phyloP scores from a whole-genome alignment of 1,140 invertebrate species.

The Microplitis demolitor region DNA sequence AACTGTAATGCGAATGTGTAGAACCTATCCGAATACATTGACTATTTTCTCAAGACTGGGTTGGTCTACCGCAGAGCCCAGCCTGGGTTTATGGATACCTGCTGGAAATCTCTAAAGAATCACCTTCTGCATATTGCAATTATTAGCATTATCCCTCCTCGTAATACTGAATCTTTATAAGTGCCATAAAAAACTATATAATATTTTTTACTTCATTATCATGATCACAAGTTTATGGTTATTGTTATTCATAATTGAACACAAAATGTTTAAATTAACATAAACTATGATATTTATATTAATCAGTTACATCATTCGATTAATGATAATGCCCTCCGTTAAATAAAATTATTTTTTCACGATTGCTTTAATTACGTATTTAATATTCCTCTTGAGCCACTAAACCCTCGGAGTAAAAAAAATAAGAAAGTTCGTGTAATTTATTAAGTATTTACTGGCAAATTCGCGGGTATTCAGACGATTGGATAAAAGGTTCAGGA shows the following conservation, averaged over 20 bases:
- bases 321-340: too few species aligned
- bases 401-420: neutral
- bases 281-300: too few species aligned
- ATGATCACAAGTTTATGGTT: too few species aligned
- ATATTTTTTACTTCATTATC: neutral
- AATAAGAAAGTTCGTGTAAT: too few species aligned
- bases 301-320: too few species aligned
- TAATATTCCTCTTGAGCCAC: too few species aligned
- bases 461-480: neutral
- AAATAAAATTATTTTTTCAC: too few species aligned
- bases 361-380: too few species aligned
- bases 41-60: neutral
- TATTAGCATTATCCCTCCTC: neutral
- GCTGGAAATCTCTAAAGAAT: neutral
- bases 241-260: too few species aligned
- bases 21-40: conserved; percentile 22
- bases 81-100: conserved; percentile 1
- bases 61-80: conserved; percentile 3
- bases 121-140: neutral
- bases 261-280: too few species aligned
- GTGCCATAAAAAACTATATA: neutral
- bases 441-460: too few species aligned
- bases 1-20: conserved; percentile 39
- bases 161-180: neutral
- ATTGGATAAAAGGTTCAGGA: conserved; percentile 2